Base-by-base conservation (phyloP, 2,888 invertebrate species). In the Limnephilus auricula region DNA sequence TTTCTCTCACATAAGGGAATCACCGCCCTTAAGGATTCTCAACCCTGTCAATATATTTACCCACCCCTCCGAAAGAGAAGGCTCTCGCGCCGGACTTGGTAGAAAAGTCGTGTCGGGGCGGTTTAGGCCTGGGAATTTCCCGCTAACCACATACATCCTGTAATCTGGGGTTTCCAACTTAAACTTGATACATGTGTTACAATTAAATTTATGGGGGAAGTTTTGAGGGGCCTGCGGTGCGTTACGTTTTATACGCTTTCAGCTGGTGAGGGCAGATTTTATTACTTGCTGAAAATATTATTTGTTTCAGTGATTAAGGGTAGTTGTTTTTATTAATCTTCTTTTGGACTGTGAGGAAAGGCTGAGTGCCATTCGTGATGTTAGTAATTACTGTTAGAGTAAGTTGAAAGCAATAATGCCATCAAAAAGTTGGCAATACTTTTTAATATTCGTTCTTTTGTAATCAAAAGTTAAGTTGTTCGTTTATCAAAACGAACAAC, bases 121-220 rank as follows among this genome's bases (percentile, higher is more conserved):
- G 40, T 85, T 40, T 85, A 85, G 85, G 85, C 40, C 45, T 30
- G 37, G 85, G 40, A 85, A 85, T 30, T 85, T 40, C 37, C 15
- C 45, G 85, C 40, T 30, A 40, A 40, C 85, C 85, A 40, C 37
- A 40, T 34, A 25, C 40, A 85, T 40, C 85, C n/a, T 40, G 85
- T 85, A 45, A 85, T 85, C 85, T 85, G 40, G 85, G 30, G 30
- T n/a, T 85, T 37, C 37, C 40, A 40, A 85, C 30, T 30, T 65
- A 87, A 87, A 45, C 87, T 87, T 65, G 87, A 87, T 87, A 87
- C 87, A 87, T 65, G 87, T 87, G 87, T 87, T 50, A 87, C 87
- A 87, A 87, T 87, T 34, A 50, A 65, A 87, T 87, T 87, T 87
- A 87, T 87, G 65, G 87, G 65, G 40, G 5, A 85, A 85, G n/a